Percentiles rank a stretch among this genome's conserved stretches.
Evolutionary conservation across 2,797 vertebrate species (phyloP).

Genomic region (Amazonetta brasiliensis): DNA sequence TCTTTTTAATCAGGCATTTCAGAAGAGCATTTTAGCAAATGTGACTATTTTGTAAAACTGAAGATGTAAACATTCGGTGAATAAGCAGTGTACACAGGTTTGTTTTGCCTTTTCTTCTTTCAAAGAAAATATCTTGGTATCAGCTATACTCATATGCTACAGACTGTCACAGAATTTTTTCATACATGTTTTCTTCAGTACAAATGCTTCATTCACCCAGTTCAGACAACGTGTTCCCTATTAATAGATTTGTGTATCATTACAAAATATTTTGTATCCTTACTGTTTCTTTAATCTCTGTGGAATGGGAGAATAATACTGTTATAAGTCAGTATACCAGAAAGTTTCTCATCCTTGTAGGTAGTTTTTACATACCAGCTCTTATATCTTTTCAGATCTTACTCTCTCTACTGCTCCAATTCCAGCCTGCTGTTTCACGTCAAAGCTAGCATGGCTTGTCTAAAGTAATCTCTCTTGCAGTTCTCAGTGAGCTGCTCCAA

Average conservation of each 20-base stretch:
- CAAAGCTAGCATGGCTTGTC: not conserved
- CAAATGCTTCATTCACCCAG: slow-evolving; percentile 42
- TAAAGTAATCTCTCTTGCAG: not conserved
- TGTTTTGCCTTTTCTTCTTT: slow-evolving; percentile 38
- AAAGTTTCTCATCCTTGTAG: not conserved
- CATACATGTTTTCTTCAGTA: slow-evolving; percentile 44
- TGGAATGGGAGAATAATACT: not conserved
- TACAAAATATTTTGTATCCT: not conserved
- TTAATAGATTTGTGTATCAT: not conserved
- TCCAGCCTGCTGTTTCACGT: not conserved
- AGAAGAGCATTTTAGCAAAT: slow-evolving; percentile 26
- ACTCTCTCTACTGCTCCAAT: not conserved
- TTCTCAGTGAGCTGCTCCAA: not conserved
- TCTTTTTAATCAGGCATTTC: slow-evolving; percentile 56
- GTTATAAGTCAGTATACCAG: not conserved
- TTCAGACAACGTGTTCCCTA: not conserved
- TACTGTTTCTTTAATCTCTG: not conserved
- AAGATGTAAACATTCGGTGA: slow-evolving; percentile 33
- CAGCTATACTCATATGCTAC: not conserved
- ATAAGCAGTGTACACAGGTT: not conserved
- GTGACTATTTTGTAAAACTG: slow-evolving; percentile 35
- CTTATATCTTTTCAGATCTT: not conserved
- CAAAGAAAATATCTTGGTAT: not conserved
- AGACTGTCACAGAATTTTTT: not conserved
- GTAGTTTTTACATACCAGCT: not conserved